Evolutionary conservation across 1,140 invertebrate species (phyloP).

Genomic region (Tenebrio molitor): DNA sequence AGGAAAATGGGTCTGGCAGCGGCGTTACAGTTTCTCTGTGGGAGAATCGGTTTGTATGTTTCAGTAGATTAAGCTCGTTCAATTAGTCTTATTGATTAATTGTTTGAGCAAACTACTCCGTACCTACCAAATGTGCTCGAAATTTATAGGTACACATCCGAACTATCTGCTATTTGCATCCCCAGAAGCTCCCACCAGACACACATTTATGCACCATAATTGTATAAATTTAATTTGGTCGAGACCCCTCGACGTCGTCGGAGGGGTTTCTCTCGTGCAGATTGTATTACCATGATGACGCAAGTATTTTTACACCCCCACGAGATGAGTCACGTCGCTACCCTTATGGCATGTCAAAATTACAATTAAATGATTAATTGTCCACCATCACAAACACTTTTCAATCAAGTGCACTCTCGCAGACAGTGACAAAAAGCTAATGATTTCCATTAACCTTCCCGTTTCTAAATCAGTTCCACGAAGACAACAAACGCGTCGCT

Average conservation of each 20-base stretch:
- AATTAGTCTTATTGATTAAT: conserved; percentile 29
- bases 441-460: conserved; percentile 1
- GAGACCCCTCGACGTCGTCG: neutral
- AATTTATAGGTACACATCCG: conserved; percentile 19
- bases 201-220: conserved; percentile 7
- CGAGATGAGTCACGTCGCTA: conserved; percentile 13
- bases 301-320: conserved; percentile 31
- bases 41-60: neutral
- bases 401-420: neutral
- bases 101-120: neutral
- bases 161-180: conserved; percentile 9
- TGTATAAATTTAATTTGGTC: conserved; percentile 22
- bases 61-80: conserved; percentile 3
- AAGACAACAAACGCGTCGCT: neutral
- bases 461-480: neutral
- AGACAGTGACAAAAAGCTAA: conserved; percentile 9
- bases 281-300: conserved; percentile 17
- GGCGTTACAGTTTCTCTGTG: neutral
- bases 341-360: conserved; percentile 26
- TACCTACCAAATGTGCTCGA: conserved; percentile 5
- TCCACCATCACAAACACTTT: neutral
- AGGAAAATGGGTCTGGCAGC: neutral
- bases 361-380: conserved; percentile 28
- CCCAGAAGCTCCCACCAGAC: neutral
- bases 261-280: neutral